Conservation (phyloP, 2,797 vertebrate genomes). For the Gymnodraco acuticeps region DNA sequence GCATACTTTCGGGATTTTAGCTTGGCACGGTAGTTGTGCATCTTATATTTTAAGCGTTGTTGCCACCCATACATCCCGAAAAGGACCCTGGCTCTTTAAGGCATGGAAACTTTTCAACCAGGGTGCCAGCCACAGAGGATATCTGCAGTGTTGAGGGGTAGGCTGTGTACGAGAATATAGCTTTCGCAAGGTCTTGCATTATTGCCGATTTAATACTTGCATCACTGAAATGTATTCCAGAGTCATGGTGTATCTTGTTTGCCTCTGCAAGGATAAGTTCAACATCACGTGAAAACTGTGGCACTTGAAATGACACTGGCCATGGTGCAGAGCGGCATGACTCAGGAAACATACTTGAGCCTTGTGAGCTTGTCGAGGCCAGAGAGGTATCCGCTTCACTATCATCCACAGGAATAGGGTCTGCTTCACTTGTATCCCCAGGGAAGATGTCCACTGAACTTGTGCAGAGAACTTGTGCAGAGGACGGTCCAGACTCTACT, state of each 20-base stretch:
- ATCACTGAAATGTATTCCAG: conserved; percentile 13
- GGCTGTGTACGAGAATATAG: conserved; percentile 4
- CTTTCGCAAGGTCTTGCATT: conserved; percentile 26
- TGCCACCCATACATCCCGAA: conserved; percentile 10
- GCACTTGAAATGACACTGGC: conserved; percentile 17
- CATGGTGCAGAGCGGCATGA: conserved; percentile 8
- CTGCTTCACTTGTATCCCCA: no score
- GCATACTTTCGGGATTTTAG: conserved; percentile 1
- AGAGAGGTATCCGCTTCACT: no score
- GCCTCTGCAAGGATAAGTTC: conserved; percentile 11
- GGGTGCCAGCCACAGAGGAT: background rate
- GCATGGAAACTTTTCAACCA: conserved; percentile 16
- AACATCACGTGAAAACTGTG: conserved; percentile 10
- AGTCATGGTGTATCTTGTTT: conserved; percentile 11
- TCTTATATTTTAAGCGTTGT: conserved; percentile 13
- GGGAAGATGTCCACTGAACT: background rate
- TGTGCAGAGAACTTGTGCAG: background rate
- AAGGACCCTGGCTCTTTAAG: conserved; percentile 21
- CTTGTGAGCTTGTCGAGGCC: background rate
- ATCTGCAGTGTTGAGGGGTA: background rate
- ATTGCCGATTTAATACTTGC: conserved; percentile 9
- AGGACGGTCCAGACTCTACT: background rate
- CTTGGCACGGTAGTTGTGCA: conserved; percentile 23
- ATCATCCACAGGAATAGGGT: no score
- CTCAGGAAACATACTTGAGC: no score